Evolutionary conservation across 2,888 invertebrate species (phyloP).

Genomic region (Isotomurus palustris): DNA sequence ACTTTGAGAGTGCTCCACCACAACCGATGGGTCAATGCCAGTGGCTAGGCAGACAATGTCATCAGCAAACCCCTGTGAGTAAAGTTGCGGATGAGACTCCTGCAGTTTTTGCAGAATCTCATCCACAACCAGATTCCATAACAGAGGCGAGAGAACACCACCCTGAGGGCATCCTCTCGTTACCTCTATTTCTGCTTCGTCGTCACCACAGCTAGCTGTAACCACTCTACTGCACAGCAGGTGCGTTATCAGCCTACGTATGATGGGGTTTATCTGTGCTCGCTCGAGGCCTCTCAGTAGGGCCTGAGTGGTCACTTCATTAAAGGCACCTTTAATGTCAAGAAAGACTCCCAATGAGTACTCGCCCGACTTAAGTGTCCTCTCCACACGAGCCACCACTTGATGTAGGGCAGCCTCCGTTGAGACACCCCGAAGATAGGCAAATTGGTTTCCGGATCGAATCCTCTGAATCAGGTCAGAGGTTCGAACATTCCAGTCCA

Average conservation of each 20-base stretch:
- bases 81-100: background rate
- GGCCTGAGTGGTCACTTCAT: conserved; percentile 27
- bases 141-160: conserved; percentile 47
- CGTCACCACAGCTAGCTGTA: background rate
- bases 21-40: background rate
- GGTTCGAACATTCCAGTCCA: conserved; percentile 6
- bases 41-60: conserved; percentile 10
- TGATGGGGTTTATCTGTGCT: background rate
- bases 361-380: conserved; percentile 15
- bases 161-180: conserved; percentile 47
- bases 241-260: conserved; percentile 14
- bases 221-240: conserved; percentile 18
- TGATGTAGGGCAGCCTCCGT: conserved; percentile 21
- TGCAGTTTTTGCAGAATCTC: conserved; percentile 34
- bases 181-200: background rate
- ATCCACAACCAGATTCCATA: conserved; percentile 47
- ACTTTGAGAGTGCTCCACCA: background rate
- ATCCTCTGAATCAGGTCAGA: conserved; percentile 3
- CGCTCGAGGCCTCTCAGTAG: conserved; percentile 18
- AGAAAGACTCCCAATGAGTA: conserved; percentile 31
- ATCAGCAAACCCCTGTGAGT: conserved; percentile 32
- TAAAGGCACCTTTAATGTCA: conserved; percentile 46
- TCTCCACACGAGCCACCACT: conserved; percentile 2
- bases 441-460: conserved; percentile 7
- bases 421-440: conserved; percentile 17